Evolutionary conservation across 2,797 vertebrate species (phyloP).

Genomic region (Gymnoscopelus microlampas): DNA sequence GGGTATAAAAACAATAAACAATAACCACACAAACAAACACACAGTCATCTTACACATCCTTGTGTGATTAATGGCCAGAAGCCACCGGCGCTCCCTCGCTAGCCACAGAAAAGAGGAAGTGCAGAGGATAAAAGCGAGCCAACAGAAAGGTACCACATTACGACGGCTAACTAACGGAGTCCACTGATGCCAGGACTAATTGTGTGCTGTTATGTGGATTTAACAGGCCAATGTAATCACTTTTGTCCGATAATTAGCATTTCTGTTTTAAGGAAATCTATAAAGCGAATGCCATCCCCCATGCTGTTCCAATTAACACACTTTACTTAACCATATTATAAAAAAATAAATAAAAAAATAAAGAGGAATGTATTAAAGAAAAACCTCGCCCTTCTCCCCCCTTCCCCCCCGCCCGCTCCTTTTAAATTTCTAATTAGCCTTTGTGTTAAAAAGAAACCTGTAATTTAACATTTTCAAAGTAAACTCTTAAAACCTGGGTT

Average conservation of each 20-base stretch:
- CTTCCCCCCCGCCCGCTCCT: constrained; percentile 8
- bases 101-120: constrained; percentile 26
- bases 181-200: constrained; percentile 54
- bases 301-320: constrained; percentile 66
- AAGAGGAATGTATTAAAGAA: constrained; percentile 51
- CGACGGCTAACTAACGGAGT: constrained; percentile 52
- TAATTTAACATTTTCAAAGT: constrained; percentile 50
- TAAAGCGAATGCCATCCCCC: constrained; percentile 67
- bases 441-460: constrained; percentile 54
- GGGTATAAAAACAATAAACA: constrained; percentile 58
- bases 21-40: constrained; percentile 32
- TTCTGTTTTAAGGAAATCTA: constrained; percentile 69
- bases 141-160: constrained; percentile 45
- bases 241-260: constrained; percentile 65
- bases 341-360: constrained; percentile 39
- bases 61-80: constrained; percentile 29
- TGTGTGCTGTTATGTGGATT: constrained; percentile 50
- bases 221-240: constrained; percentile 61
- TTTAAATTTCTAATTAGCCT: constrained; percentile 60
- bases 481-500: constrained; percentile 32
- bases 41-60: constrained; percentile 27
- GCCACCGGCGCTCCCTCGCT: constrained; percentile 21
- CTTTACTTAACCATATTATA: constrained; percentile 49
- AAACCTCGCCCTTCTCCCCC: background rate
- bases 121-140: constrained; percentile 43